Percentiles rank a stretch among this genome's conserved stretches.
Evolutionary conservation across 53 echinoderm and acorn worm genomes (phyloP).

Genomic region (Temnopleurus reevesii): DNA sequence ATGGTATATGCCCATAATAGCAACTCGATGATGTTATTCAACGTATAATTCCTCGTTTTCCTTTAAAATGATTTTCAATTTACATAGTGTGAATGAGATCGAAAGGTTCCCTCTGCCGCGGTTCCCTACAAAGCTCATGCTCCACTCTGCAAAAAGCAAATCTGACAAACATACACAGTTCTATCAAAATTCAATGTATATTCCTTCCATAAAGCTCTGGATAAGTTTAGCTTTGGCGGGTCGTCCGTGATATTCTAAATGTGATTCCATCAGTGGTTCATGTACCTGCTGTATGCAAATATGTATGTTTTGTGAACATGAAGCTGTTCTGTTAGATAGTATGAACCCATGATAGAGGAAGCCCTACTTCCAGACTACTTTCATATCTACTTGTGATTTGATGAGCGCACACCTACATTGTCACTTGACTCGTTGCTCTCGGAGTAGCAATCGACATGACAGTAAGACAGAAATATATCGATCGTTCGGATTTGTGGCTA

Average conservation of each 20-base stretch:
- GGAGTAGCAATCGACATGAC: not conserved
- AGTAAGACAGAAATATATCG: conserved; percentile 1
- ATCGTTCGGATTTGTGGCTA: conserved; percentile 22
- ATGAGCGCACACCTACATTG: not conserved
- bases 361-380: not conserved
- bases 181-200: no score
- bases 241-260: no score
- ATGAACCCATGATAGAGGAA: no score
- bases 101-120: not conserved
- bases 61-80: not conserved
- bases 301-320: no score
- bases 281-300: no score
- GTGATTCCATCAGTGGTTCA: no score
- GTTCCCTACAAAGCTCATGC: not conserved
- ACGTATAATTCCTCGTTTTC: not conserved
- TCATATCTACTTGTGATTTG: not conserved
- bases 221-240: no score
- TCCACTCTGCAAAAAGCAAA: not conserved
- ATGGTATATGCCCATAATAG: no score
- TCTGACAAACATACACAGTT: no score
- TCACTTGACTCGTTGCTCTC: not conserved
- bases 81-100: not conserved
- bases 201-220: no score
- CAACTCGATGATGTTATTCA: no score
- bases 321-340: no score